Evolutionary conservation across 2,888 invertebrate species (phyloP), one percentile per base, ranked within the genome.

Genomic region (Chesias legatella): DNA sequence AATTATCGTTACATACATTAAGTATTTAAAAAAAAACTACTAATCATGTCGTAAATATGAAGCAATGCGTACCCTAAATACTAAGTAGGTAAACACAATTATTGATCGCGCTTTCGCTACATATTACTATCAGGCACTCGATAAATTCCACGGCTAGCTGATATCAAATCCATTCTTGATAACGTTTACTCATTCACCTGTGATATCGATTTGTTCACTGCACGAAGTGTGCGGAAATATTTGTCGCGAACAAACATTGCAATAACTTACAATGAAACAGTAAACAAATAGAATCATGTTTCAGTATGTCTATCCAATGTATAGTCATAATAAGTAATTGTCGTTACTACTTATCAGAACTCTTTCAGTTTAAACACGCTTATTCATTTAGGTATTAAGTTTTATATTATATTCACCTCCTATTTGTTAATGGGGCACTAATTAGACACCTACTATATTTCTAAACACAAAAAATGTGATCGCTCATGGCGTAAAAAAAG

Each of bases 121-220:
- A 51, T 58, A 64, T 5, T 62, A 63, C 67, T 74, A 79, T 62
- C 66, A 65, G 57, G 49, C 61, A 63, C 51, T 64, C 66, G 79
- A 81, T 81, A 81, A 80, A 66, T 66, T 59, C 56, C 65, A 61
- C 60, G 52, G 54, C 55, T 56, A 53, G 35, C 64, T 83, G 84
- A 84, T 82, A 79, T 54, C 56, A 50, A 58, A 63, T 66, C 63
- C 65, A 55, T 48, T 48, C 49, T 46, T 68, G 83, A 83, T 82
- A 83, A 68, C 66, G 57, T 44, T 49, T 46, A 54, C 62, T 58
- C 69, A 79, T 81, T 79, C 72, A 77, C 68, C 67, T 64, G 60
- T 58, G 56, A 62, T 80, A 79, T 81, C 72, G 79, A 80, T 79
- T 75, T 74, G 60, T 66, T 71, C 75, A 82, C 79, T 79, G 77